phyloP scores from a whole-genome alignment of 2,888 invertebrate species.

The Drosophila lacicola region DNA sequence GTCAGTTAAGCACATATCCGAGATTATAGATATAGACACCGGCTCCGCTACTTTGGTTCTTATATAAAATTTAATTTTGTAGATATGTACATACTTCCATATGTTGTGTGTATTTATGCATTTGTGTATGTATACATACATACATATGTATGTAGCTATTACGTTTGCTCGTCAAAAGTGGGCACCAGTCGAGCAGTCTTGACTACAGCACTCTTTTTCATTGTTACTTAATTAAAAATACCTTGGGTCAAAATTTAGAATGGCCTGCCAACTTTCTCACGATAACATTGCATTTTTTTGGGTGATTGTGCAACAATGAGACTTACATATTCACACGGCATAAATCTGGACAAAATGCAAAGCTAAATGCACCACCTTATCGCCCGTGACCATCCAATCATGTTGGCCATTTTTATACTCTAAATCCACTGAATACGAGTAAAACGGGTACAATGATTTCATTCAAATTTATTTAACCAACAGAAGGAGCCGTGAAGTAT shows the following conservation, averaged over 20 bases:
- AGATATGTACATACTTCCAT: no score
- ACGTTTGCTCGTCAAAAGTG: not conserved
- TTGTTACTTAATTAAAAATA: conserved; percentile 62
- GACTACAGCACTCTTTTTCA: not conserved
- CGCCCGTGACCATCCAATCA: conserved; percentile 40
- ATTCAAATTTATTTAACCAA: no score
- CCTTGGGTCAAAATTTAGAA: conserved; percentile 51
- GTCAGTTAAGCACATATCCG: no score
- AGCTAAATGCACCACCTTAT: conserved; percentile 58
- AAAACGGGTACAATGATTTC: not conserved
- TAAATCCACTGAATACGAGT: not conserved
- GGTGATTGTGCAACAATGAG: conserved; percentile 59
- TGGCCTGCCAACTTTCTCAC: conserved; percentile 58
- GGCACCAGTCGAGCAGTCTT: not conserved
- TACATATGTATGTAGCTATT: no score
- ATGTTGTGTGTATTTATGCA: no score
- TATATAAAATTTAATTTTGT: no score
- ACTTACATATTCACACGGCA: conserved; percentile 60
- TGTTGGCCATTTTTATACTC: conserved; percentile 22
- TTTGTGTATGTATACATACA: no score
- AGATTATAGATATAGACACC: no score
- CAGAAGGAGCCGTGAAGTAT: no score
- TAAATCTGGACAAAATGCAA: conserved; percentile 57
- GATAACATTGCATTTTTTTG: conserved; percentile 33
- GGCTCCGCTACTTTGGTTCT: no score